These are phyloP conservation scores for Lutraria rhynchaena DNA, from an alignment of 1,140 invertebrate species.

Conservation along the genomic window DNA sequence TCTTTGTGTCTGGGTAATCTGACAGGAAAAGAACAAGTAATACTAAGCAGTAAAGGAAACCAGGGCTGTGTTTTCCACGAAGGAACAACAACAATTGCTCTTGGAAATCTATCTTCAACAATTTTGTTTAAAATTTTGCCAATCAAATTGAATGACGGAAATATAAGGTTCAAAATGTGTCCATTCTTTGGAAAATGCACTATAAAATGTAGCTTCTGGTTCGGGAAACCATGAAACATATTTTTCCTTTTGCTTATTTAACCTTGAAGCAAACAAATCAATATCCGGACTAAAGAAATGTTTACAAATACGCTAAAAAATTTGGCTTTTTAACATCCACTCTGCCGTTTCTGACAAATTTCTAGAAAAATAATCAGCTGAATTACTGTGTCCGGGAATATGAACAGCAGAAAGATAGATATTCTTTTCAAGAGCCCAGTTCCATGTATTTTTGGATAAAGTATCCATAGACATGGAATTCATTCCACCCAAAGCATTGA, in stretches of 20 bases:
- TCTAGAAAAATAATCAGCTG: slow-evolving; percentile 33
- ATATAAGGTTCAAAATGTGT: slow-evolving; percentile 1
- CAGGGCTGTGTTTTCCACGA: background rate
- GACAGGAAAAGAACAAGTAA: slow-evolving; percentile 1
- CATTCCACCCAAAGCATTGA: slow-evolving; percentile 49
- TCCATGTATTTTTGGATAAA: slow-evolving; percentile 49
- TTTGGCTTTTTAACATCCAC: slow-evolving; percentile 41
- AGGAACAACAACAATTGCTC: background rate
- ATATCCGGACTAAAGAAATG: slow-evolving; percentile 23
- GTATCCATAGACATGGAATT: slow-evolving; percentile 15
- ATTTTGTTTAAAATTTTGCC: slow-evolving; percentile 1
- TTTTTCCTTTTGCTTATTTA: slow-evolving; percentile 21
- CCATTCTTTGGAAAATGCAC: slow-evolving; percentile 37
- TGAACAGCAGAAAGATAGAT: slow-evolving; percentile 34
- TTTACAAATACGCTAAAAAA: slow-evolving; percentile 10
- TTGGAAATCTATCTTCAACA: background rate
- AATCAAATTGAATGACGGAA: slow-evolving; percentile 7
- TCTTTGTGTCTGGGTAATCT: slow-evolving; percentile 1
- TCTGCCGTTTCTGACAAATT: slow-evolving; percentile 29
- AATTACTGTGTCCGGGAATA: slow-evolving; percentile 40
- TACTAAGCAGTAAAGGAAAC: background rate
- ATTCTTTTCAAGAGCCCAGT: slow-evolving; percentile 46
- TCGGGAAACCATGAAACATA: slow-evolving; percentile 44
- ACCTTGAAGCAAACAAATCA: slow-evolving; percentile 52
- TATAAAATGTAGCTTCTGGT: background rate